Evolutionary conservation across 2,113 vertebrate genomes (phyloP).

Genomic region (Mola mola): DNA sequence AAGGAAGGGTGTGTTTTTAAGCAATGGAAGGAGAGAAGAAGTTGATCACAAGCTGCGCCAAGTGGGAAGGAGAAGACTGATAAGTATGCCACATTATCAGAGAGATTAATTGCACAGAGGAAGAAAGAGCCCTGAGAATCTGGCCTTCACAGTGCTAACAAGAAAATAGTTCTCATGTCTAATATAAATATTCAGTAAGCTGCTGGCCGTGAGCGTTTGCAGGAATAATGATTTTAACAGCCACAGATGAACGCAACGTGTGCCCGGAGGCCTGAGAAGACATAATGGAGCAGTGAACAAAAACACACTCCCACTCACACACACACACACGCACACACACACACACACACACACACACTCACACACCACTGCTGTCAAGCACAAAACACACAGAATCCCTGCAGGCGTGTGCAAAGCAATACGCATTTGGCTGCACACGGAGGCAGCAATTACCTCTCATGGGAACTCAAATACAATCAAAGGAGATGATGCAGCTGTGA

Average conservation of each 20-base stretch:
- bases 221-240: constrained; percentile 26
- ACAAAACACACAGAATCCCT: no score
- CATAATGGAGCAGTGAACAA: constrained; percentile 41
- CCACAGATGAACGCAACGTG: constrained; percentile 42
- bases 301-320: constrained; percentile 49
- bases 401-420: background rate
- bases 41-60: constrained; percentile 21
- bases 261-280: constrained; percentile 39
- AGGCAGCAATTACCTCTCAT: constrained; percentile 44
- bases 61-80: background rate
- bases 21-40: constrained; percentile 21
- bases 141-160: background rate
- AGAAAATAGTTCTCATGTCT: background rate
- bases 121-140: background rate
- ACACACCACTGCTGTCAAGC: no score
- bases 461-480: constrained; percentile 11
- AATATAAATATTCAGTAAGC: constrained; percentile 29
- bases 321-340: constrained; percentile 18
- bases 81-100: constrained; percentile 9
- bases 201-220: constrained; percentile 1
- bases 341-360: constrained; percentile 13
- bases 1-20: constrained; percentile 10
- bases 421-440: constrained; percentile 21
- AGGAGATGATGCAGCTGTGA: no score
- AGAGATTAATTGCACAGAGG: constrained; percentile 10